Conservation (phyloP, 2,888 invertebrate species). For the Eupithecia centaureata region DNA sequence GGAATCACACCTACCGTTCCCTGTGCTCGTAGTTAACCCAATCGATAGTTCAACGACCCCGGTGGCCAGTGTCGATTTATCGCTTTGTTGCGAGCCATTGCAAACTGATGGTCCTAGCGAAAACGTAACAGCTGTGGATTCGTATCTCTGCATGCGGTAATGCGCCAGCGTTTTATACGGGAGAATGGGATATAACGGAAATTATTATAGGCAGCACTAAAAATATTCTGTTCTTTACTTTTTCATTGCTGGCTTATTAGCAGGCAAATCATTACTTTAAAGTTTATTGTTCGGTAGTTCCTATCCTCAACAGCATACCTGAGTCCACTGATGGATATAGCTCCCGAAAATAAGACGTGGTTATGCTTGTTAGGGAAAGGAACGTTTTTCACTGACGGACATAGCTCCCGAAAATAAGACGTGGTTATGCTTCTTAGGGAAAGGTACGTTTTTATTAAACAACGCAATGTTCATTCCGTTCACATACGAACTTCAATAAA, state of each 20-base stretch:
- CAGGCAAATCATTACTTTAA: too few species aligned
- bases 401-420: too few species aligned
- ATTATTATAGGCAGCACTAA: not conserved
- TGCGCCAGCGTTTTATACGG: not conserved
- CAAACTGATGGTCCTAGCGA: constrained; percentile 21
- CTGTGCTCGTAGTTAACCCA: constrained; percentile 42
- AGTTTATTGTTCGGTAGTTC: too few species aligned
- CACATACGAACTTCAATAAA: not conserved
- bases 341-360: too few species aligned
- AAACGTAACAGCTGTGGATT: constrained; percentile 39
- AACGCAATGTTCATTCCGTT: not conserved
- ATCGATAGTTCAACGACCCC: constrained; percentile 67
- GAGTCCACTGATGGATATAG: too few species aligned
- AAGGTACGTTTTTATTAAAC: not conserved
- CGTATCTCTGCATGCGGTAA: not conserved
- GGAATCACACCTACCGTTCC: constrained; percentile 37
- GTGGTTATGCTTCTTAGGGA: not conserved
- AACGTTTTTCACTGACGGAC: not conserved
- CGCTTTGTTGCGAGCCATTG: constrained; percentile 51
- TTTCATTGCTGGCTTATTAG: not conserved
- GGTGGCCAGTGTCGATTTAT: constrained; percentile 57
- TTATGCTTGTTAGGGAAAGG: not conserved
- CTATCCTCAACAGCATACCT: too few species aligned
- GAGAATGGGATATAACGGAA: too few species aligned
- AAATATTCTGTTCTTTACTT: not conserved